Conservation (phyloP, 2,113 vertebrate species). For the Origma solitaria region DNA sequence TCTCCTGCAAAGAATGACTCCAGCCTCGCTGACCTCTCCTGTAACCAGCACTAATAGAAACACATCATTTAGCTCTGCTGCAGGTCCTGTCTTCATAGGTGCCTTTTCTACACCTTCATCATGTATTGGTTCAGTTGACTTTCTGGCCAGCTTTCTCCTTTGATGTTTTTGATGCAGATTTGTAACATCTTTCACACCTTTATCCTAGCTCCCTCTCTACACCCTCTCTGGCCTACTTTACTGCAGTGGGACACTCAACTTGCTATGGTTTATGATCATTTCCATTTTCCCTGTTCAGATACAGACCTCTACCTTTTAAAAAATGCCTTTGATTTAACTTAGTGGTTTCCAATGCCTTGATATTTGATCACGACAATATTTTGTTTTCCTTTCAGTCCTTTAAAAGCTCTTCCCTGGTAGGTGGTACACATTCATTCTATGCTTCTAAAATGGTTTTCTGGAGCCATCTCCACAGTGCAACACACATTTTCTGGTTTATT, state of each 20-base stretch:
- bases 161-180: neutral
- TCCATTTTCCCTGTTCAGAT: neutral
- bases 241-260: neutral
- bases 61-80: neutral
- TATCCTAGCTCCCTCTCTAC: neutral
- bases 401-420: neutral
- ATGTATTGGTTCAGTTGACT: neutral
- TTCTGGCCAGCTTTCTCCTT: neutral
- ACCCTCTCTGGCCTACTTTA: neutral
- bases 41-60: neutral
- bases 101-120: neutral
- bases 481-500: neutral
- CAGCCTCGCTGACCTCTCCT: neutral
- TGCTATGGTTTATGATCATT: neutral
- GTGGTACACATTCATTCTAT: neutral
- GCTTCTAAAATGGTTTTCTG: neutral
- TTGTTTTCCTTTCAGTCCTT: neutral
- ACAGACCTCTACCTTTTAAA: neutral
- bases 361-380: neutral
- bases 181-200: neutral
- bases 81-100: neutral
- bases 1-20: neutral
- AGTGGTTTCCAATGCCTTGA: neutral
- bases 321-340: neutral
- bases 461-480: neutral